These are phyloP conservation scores for Edolisoma coerulescens DNA, from an alignment of 2,113 vertebrate species.

Conservation along the genomic window DNA sequence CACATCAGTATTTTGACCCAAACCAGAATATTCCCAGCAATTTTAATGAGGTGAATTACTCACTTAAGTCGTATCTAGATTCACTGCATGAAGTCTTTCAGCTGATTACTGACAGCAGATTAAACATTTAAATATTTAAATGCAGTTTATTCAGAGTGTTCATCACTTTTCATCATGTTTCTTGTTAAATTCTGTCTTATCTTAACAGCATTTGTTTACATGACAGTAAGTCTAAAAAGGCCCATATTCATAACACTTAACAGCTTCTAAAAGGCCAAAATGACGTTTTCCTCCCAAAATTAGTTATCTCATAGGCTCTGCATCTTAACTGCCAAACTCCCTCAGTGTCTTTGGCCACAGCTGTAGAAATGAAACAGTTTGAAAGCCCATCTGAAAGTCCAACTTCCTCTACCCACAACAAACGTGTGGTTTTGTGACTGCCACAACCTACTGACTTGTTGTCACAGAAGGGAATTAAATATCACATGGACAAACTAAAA, in stretches of 20 bases:
- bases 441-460: not conserved
- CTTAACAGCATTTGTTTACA: constrained; percentile 30
- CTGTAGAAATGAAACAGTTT: not conserved
- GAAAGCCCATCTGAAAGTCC: not conserved
- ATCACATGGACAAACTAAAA: not conserved
- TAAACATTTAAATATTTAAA: not conserved
- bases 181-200: not conserved
- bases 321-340: not conserved
- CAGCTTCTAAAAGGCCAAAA: not conserved
- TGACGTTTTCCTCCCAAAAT: constrained; percentile 17
- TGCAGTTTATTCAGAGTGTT: not conserved
- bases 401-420: not conserved
- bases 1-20: not conserved
- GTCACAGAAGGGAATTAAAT: not conserved
- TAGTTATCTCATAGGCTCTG: not conserved
- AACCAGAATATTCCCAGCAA: not conserved
- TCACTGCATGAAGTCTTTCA: not conserved
- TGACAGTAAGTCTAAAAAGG: not conserved
- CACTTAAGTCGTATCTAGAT: not conserved
- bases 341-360: not conserved
- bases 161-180: not conserved
- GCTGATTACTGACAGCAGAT: not conserved
- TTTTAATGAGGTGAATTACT: not conserved
- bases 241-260: not conserved
- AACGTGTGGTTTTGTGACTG: not conserved